Evolutionary conservation across 2,888 invertebrate genomes (phyloP).

Genomic region (Tortricodes alternella): DNA sequence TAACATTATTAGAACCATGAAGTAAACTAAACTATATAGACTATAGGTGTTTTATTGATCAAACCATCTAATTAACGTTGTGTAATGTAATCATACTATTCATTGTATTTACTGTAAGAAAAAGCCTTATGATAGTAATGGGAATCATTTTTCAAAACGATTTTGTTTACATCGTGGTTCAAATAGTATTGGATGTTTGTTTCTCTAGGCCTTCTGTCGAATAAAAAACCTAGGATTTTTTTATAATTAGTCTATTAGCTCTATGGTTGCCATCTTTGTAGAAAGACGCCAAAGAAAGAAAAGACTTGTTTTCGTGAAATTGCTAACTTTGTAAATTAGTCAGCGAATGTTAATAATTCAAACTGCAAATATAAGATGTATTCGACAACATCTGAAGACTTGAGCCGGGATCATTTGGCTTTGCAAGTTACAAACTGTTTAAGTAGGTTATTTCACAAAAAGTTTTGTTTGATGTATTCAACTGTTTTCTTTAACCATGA

Average conservation of each 20-base stretch:
- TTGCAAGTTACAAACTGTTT: constrained; percentile 65
- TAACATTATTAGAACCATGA: no score
- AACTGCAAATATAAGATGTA: constrained; percentile 67
- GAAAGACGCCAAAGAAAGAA: constrained; percentile 28
- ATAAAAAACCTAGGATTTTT: neutral
- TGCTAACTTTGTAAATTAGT: constrained; percentile 37
- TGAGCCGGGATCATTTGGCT: constrained; percentile 66
- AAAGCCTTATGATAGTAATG: no score
- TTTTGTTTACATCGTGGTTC: no score
- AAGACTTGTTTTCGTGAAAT: constrained; percentile 31
- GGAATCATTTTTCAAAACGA: no score
- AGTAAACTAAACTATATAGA: no score
- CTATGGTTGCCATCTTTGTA: constrained; percentile 48
- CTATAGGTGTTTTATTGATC: no score
- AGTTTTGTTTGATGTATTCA: constrained; percentile 58
- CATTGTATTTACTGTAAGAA: no score
- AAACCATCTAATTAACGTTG: no score
- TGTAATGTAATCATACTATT: no score
- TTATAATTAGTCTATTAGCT: constrained; percentile 10
- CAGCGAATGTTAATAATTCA: constrained; percentile 45
- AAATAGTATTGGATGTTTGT: no score
- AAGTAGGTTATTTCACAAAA: constrained; percentile 75
- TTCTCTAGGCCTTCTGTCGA: no score
- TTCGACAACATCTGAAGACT: constrained; percentile 70
- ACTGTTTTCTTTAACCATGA: constrained; percentile 48